These are phyloP conservation scores for Catharus fuscescens DNA, from an alignment of 2,113 vertebrate genomes.

Conservation along the genomic window DNA sequence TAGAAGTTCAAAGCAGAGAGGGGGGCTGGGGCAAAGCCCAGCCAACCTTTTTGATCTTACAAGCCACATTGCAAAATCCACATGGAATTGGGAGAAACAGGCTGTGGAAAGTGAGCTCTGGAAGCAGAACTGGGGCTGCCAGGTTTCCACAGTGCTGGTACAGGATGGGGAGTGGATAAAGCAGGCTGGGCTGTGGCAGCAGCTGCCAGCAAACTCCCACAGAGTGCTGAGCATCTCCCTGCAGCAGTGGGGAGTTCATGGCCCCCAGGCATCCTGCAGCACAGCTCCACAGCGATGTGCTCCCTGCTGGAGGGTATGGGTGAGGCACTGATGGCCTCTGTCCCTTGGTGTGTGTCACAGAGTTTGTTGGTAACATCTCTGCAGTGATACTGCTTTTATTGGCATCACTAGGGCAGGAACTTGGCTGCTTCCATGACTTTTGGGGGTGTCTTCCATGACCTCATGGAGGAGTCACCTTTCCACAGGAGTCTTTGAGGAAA, in stretches of 20 bases:
- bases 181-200: neutral
- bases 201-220: neutral
- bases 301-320: rapidly evolving
- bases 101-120: neutral
- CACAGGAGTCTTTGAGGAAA: neutral
- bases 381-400: rapidly evolving
- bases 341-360: neutral
- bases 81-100: neutral
- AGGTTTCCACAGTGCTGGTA: rapidly evolving
- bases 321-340: neutral
- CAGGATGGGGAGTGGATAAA: neutral
- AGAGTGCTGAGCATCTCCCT: neutral
- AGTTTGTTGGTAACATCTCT: rapidly evolving
- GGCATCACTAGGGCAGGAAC: neutral
- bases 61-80: neutral
- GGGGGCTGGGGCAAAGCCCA: neutral
- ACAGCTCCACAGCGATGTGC: rapidly evolving
- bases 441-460: neutral
- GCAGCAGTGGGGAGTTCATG: rapidly evolving
- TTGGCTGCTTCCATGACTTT: rapidly evolving
- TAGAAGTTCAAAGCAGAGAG: slow-evolving; percentile 40
- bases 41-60: slow-evolving; percentile 35
- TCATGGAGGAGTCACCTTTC: neutral
- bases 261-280: neutral
- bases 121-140: neutral